Evolutionary conservation across 2,797 vertebrate species (phyloP).

Genomic region (Synaphobranchus kaupii): DNA sequence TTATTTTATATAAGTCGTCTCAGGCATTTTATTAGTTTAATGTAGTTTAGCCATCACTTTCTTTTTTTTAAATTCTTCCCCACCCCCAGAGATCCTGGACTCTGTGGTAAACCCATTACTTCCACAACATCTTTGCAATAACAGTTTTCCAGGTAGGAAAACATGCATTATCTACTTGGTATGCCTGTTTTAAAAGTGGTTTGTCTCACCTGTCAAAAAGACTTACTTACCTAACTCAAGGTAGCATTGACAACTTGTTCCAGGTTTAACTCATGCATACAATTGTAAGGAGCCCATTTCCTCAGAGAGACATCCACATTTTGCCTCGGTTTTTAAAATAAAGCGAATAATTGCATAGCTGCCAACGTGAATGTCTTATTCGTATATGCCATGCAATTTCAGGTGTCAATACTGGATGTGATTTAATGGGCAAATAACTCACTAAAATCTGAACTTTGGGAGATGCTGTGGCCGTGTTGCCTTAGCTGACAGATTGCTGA

Average conservation of each 20-base stretch:
- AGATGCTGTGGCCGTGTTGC: not conserved
- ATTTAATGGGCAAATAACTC: not conserved
- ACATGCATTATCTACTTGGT: not conserved
- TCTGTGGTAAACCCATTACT: not conserved
- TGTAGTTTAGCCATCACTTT: not conserved
- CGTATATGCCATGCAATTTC: not conserved
- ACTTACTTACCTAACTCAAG: not conserved
- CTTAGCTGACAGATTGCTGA: not conserved
- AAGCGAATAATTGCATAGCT: not conserved
- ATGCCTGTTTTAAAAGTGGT: not conserved
- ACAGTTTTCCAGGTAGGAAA: not conserved
- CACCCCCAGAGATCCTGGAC: not conserved
- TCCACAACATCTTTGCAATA: not conserved
- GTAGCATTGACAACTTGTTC: not conserved
- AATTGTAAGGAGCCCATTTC: not conserved
- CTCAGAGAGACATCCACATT: not conserved
- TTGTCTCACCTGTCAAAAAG: constrained; percentile 11
- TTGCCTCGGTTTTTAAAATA: not conserved
- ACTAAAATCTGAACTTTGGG: not conserved
- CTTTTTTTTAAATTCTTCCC: not conserved
- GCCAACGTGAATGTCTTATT: not conserved
- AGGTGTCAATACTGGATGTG: not conserved
- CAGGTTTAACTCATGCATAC: not conserved
- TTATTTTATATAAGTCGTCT: not conserved
- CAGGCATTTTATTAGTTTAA: not conserved